These are phyloP conservation scores for Colostygia pectinataria DNA, from an alignment of 2,888 invertebrate genomes.

Conservation along the genomic window DNA sequence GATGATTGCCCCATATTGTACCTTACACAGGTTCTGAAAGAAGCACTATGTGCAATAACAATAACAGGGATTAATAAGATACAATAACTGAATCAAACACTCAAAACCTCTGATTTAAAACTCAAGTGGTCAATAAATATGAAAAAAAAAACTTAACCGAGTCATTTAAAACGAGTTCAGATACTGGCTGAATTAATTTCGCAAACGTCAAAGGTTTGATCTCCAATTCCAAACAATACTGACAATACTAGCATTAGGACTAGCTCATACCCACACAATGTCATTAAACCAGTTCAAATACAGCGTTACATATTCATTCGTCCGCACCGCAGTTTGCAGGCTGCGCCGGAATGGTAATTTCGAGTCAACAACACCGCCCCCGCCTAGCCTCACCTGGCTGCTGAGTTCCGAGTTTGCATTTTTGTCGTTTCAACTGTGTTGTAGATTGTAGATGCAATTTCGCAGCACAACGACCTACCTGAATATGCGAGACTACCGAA, in stretches of 20 bases:
- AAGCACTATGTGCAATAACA: too few relatives aligned
- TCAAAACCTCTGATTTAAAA: too few relatives aligned
- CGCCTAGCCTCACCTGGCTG: slow-evolving; percentile 41
- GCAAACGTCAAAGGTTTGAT: slow-evolving; percentile 10
- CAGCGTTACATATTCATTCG: slow-evolving; percentile 74
- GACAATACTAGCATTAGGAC: slow-evolving; percentile 24
- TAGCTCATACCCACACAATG: slow-evolving; percentile 44
- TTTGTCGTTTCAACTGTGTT: slow-evolving; percentile 65
- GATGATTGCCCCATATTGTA: too few relatives aligned
- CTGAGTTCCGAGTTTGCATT: slow-evolving; percentile 69
- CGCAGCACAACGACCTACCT: slow-evolving; percentile 45
- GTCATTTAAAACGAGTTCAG: too few relatives aligned
- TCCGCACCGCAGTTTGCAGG: slow-evolving; percentile 50
- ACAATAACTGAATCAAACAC: too few relatives aligned
- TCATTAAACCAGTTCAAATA: slow-evolving; percentile 65
- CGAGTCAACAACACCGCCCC: slow-evolving; percentile 66
- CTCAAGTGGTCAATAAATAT: too few relatives aligned
- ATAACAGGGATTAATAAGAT: too few relatives aligned
- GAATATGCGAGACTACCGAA: slow-evolving; percentile 49
- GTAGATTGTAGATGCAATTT: slow-evolving; percentile 58
- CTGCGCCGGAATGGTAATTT: slow-evolving; percentile 73
- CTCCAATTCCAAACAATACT: slow-evolving; percentile 35
- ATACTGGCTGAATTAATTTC: too few relatives aligned
- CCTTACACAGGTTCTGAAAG: too few relatives aligned
- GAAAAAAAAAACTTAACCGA: too few relatives aligned